These are phyloP conservation scores for Paradisaea rubra DNA, from an alignment of 2,113 vertebrate species.

Conservation along the genomic window DNA sequence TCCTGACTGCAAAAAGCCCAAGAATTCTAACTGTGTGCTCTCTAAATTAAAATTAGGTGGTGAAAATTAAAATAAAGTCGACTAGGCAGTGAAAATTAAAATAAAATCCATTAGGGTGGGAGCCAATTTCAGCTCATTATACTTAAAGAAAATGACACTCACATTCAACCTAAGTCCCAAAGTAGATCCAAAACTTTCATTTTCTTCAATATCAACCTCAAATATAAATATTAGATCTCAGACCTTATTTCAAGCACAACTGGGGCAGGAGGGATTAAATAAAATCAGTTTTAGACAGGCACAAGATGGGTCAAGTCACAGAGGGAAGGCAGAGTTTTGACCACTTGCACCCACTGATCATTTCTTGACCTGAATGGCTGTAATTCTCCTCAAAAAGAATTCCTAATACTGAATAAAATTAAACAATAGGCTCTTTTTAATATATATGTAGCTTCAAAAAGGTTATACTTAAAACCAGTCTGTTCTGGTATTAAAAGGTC, in stretches of 20 bases:
- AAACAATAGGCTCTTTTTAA: not conserved
- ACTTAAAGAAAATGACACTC: not conserved
- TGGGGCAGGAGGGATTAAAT: not conserved
- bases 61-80: not conserved
- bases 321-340: not conserved
- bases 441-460: not conserved
- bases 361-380: not conserved
- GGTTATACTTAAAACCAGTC: not conserved
- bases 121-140: not conserved
- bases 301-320: rapidly evolving
- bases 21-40: not conserved
- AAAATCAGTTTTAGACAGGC: not conserved
- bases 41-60: not conserved
- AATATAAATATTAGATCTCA: not conserved
- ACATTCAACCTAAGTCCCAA: not conserved
- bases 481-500: not conserved
- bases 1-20: not conserved
- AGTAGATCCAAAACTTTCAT: not conserved
- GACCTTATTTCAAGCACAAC: not conserved
- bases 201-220: not conserved
- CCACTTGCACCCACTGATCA: not conserved
- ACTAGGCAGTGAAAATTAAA: not conserved
- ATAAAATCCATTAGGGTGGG: not conserved
- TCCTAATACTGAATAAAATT: not conserved
- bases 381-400: not conserved